Conservation (phyloP, 2,888 invertebrate genomes). For the Xiphydria camelus region DNA sequence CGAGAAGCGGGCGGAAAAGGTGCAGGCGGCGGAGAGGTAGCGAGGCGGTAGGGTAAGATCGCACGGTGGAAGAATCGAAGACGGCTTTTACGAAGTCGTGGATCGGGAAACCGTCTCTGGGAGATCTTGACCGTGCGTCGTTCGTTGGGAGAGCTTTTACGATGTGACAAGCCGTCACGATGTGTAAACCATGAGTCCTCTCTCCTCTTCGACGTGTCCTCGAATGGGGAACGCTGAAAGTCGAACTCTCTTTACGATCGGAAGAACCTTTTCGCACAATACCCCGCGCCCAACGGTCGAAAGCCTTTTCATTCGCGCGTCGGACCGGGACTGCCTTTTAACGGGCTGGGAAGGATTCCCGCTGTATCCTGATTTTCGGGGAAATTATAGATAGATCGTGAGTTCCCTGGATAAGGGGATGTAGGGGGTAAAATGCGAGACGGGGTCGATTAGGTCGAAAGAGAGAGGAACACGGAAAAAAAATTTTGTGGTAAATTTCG, state of each 20-base stretch:
- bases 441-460: too few relatives aligned
- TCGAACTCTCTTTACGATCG: conserved; percentile 22
- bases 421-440: too few relatives aligned
- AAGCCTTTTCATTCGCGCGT: too few relatives aligned
- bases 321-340: too few relatives aligned
- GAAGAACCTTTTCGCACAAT: conserved; percentile 22
- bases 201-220: too few relatives aligned
- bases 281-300: conserved; percentile 18
- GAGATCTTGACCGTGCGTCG: conserved; percentile 21
- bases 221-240: conserved; percentile 19
- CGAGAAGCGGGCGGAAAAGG: too few relatives aligned
- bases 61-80: conserved; percentile 13
- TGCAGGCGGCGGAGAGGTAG: background rate
- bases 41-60: conserved; percentile 12
- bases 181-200: conserved; percentile 50
- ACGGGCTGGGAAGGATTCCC: too few relatives aligned
- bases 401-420: too few relatives aligned
- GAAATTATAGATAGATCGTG: too few relatives aligned
- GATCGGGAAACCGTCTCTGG: conserved; percentile 26
- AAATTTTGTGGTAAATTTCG: too few relatives aligned
- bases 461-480: too few relatives aligned
- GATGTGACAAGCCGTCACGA: conserved; percentile 41
- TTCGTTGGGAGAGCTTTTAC: conserved; percentile 43
- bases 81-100: conserved; percentile 29
- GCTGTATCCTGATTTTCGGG: too few relatives aligned